phyloP scores from a whole-genome alignment of 92 coral and sea anemone genomes.

The Phenganax stokvisi region DNA sequence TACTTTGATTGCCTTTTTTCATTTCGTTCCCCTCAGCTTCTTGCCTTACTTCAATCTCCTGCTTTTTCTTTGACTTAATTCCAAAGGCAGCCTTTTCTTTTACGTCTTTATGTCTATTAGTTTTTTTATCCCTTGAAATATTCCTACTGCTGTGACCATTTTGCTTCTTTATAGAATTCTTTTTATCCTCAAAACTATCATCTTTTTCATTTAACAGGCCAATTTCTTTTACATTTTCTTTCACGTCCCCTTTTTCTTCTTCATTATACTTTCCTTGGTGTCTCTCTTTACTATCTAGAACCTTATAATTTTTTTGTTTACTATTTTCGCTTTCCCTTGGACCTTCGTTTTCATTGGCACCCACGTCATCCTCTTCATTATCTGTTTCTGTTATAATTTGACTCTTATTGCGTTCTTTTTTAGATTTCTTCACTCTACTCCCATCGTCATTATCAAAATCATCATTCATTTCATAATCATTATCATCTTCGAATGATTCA shows the following conservation, averaged over 20 bases:
- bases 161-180: neutral
- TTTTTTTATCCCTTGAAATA: neutral
- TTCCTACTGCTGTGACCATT: neutral
- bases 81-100: neutral
- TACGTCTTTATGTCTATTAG: neutral
- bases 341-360: neutral
- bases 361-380: neutral
- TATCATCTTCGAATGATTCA: neutral
- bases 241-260: neutral
- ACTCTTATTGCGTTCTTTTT: neutral
- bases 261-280: neutral
- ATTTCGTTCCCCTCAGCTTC: neutral
- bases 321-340: neutral
- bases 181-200: neutral
- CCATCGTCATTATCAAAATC: neutral
- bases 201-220: neutral
- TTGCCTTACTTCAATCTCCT: neutral
- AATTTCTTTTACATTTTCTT: neutral
- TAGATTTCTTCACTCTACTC: conserved; percentile 2
- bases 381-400: neutral
- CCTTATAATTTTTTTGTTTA: neutral
- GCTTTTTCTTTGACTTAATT: neutral
- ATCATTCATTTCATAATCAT: neutral
- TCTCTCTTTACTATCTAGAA: neutral
- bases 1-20: neutral